These are phyloP conservation scores for Sminthurides aquaticus DNA, from an alignment of 2,888 invertebrate species.

Conservation along the genomic window DNA sequence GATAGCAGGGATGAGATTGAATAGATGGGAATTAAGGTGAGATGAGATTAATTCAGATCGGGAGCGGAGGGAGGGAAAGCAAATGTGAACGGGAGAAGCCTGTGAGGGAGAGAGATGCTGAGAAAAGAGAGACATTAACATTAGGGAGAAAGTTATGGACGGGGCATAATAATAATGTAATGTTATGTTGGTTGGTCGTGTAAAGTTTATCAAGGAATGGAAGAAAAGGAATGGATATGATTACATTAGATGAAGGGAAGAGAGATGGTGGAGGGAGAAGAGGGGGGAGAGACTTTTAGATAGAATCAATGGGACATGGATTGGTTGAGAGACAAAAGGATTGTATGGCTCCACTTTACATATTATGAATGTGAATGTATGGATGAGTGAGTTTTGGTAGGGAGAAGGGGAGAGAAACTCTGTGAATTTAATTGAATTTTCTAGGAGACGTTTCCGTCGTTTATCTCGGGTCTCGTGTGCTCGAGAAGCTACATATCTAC, in stretches of 20 bases:
- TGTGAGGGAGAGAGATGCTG: neutral
- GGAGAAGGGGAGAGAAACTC: slow-evolving; percentile 19
- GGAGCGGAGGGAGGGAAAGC: no score
- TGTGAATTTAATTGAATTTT: slow-evolving; percentile 41
- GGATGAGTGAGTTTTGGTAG: slow-evolving; percentile 14
- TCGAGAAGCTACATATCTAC: no score
- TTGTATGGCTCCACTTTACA: slow-evolving; percentile 18
- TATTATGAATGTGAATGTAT: slow-evolving; percentile 23
- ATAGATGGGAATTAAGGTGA: neutral
- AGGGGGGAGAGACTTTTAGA: slow-evolving; percentile 24
- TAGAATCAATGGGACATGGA: slow-evolving; percentile 26
- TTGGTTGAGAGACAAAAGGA: slow-evolving; percentile 20
- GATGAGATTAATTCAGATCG: no score
- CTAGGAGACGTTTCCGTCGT: slow-evolving; percentile 21
- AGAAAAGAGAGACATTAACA: neutral
- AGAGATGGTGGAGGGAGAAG: neutral
- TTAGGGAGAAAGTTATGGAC: neutral
- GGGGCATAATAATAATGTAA: neutral
- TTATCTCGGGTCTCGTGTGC: slow-evolving; percentile 3
- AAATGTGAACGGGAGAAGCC: neutral
- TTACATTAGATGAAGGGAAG: slow-evolving; percentile 20
- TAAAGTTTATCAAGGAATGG: slow-evolving; percentile 8
- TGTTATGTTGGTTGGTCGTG: slow-evolving; percentile 4
- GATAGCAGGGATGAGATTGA: neutral
- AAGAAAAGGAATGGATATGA: slow-evolving; percentile 21